These are phyloP conservation scores for Ara ararauna DNA, from an alignment of 2,797 vertebrate species.

Conservation along the genomic window DNA sequence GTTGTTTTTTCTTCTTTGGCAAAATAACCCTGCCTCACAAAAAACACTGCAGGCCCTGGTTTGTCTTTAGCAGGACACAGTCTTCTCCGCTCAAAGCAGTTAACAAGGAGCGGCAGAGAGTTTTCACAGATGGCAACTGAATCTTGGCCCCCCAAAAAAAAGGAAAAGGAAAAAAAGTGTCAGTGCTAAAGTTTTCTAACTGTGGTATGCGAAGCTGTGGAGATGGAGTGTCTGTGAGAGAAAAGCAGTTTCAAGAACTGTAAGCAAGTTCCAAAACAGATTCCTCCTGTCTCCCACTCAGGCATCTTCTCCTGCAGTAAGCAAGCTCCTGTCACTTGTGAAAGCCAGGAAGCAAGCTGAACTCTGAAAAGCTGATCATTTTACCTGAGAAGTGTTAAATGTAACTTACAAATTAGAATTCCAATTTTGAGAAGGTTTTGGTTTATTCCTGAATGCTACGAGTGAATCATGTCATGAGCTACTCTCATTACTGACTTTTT, in stretches of 20 bases:
- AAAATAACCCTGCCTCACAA: not conserved
- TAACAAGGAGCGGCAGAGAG: not conserved
- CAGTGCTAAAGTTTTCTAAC: not conserved
- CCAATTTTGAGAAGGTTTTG: not conserved
- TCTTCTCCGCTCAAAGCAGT: not conserved
- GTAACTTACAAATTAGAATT: not conserved
- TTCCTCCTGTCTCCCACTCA: not conserved
- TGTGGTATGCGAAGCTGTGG: not conserved
- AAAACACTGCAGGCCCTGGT: not conserved
- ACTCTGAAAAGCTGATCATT: not conserved
- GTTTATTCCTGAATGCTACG: not conserved
- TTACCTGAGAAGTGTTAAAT: not conserved
- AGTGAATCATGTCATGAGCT: not conserved
- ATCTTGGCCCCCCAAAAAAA: not conserved
- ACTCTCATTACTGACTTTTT: slow-evolving; percentile 44
- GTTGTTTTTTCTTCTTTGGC: not conserved
- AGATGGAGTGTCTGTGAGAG: not conserved
- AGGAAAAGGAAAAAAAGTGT: not conserved
- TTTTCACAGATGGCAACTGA: not conserved
- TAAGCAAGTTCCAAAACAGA: slow-evolving; percentile 6
- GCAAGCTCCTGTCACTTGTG: not conserved
- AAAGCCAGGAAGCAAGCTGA: not conserved
- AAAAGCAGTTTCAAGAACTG: not conserved
- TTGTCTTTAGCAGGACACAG: not conserved
- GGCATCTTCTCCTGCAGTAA: not conserved